A percentile compares a stretch with the other conserved stretches of the same genome.
phyloP scores from a whole-genome alignment of 1,140 invertebrate genomes.

The Polypedilum vanderplanki region DNA sequence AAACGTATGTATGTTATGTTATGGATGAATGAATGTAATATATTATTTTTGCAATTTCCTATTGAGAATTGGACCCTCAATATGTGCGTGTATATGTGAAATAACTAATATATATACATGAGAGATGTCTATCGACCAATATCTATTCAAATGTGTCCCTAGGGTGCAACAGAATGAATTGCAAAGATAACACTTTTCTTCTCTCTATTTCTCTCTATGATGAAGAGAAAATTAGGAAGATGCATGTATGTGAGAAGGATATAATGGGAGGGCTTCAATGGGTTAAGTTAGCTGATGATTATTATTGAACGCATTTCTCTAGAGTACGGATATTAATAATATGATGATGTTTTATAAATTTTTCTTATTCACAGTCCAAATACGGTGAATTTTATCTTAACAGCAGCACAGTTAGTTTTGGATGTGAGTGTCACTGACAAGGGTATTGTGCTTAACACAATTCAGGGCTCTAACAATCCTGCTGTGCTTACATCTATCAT shows the following conservation, averaged over 20 bases:
- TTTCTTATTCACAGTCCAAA: slow-evolving; percentile 37
- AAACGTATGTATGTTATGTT: slow-evolving; percentile 35
- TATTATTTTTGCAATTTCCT: neutral
- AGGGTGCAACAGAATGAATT: slow-evolving; percentile 15
- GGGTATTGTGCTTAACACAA: slow-evolving; percentile 40
- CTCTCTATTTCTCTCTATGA: neutral
- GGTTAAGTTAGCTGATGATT: too few relatives aligned
- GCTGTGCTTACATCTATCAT: slow-evolving; percentile 39
- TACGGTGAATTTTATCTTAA: slow-evolving; percentile 54
- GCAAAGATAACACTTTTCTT: neutral
- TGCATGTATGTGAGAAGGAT: too few relatives aligned
- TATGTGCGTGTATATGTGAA: neutral
- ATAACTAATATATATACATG: neutral
- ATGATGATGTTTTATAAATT: too few relatives aligned
- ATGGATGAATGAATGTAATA: slow-evolving; percentile 32
- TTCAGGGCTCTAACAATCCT: slow-evolving; percentile 35
- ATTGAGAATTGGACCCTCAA: neutral
- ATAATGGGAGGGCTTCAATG: too few relatives aligned
- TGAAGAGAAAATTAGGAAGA: too few relatives aligned
- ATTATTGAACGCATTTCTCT: too few relatives aligned
- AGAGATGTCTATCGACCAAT: slow-evolving; percentile 30
- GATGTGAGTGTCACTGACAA: slow-evolving; percentile 58
- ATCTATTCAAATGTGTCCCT: slow-evolving; percentile 29
- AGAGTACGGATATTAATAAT: too few relatives aligned
- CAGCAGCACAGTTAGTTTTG: slow-evolving; percentile 59